Percentiles rank a stretch among this genome's conserved stretches.
Conservation (phyloP, 2,113 vertebrate genomes). For the Nothobranchius kuhntae region DNA sequence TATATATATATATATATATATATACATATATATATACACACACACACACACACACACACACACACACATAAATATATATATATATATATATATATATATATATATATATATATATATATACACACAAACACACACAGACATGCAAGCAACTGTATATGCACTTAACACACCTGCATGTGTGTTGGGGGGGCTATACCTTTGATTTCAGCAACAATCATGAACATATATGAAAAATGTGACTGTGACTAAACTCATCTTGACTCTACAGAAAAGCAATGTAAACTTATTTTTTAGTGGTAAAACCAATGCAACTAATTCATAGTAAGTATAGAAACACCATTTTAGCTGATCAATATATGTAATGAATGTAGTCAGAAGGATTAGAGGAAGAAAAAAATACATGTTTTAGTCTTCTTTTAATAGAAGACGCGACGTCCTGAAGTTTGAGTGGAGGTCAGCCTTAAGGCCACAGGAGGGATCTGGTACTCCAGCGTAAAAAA, state of each 20-base stretch:
- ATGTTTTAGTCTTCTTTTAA: constrained; percentile 27
- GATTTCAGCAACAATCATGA: neutral
- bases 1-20: too few species aligned
- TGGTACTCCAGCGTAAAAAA: constrained; percentile 55
- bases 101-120: too few species aligned
- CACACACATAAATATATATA: too few species aligned
- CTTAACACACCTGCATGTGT: constrained; percentile 37
- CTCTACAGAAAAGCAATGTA: neutral
- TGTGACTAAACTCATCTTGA: constrained; percentile 2
- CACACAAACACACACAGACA: constrained; percentile 9
- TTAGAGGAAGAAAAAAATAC: neutral
- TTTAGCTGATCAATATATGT: too few species aligned
- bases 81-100: too few species aligned
- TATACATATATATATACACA: too few species aligned
- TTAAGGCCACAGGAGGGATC: constrained; percentile 24
- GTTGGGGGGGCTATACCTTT: constrained; percentile 2
- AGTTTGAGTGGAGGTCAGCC: constrained; percentile 54
- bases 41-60: too few species aligned
- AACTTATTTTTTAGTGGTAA: neutral
- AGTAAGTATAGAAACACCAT: too few species aligned
- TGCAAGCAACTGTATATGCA: constrained; percentile 15
- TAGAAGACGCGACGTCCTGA: constrained; percentile 34
- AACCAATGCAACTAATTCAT: neutral
- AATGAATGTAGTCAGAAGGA: too few species aligned
- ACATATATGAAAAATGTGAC: constrained; percentile 6